Evolutionary conservation across 1,140 invertebrate species (phyloP).

Genomic region (Popillia japonica): DNA sequence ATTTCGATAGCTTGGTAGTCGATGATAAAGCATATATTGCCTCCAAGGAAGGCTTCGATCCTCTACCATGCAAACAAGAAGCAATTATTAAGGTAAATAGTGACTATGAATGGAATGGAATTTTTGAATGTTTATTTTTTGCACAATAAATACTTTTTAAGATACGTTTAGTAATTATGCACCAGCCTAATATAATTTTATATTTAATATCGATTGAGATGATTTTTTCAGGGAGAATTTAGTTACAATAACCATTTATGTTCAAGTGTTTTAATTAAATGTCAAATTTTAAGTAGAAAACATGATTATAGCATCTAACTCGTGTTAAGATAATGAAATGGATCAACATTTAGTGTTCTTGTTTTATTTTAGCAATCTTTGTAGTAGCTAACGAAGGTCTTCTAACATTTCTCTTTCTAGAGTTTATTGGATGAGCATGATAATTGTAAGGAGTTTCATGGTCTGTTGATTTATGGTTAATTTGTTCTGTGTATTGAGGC

Average conservation of each 20-base stretch:
- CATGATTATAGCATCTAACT: no score
- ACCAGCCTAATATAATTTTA: background rate
- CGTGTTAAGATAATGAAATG: no score
- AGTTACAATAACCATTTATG: no score
- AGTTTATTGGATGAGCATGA: conserved; percentile 7
- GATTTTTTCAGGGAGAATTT: background rate
- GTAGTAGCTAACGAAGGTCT: background rate
- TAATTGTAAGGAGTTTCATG: conserved; percentile 30
- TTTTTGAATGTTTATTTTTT: no score
- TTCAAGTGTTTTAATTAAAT: background rate
- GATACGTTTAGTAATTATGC: no score
- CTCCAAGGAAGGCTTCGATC: no score
- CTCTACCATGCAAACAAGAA: no score
- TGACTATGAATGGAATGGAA: no score
- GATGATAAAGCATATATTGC: no score
- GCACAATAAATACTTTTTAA: no score
- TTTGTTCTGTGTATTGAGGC: background rate
- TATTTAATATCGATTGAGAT: background rate
- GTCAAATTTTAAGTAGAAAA: background rate
- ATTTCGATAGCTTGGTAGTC: no score
- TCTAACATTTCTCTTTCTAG: conserved; percentile 28
- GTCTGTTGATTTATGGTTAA: background rate
- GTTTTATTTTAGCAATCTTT: background rate
- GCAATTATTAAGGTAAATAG: no score
- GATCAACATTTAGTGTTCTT: background rate